Evolutionary conservation across 1,140 invertebrate species (phyloP).

Genomic region (Coenobita brevimanus): DNA sequence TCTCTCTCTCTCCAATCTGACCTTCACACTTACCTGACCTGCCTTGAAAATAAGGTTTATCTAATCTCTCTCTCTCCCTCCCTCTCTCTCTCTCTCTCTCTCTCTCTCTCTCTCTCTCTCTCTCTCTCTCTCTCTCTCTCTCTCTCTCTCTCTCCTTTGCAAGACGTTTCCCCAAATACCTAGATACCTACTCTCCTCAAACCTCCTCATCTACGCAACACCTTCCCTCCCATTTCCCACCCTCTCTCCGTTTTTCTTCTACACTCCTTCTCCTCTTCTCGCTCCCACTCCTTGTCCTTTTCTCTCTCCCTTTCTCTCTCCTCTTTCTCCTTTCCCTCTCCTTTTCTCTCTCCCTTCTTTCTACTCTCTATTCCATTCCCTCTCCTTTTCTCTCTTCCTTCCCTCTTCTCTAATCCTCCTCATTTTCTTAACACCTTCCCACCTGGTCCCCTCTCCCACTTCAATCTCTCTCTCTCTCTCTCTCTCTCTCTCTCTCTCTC

Average conservation of each 20-base stretch:
- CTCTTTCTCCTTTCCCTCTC: not conserved
- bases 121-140: not conserved
- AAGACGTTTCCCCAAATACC: not conserved
- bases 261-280: no score
- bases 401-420: not conserved
- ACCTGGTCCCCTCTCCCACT: not conserved
- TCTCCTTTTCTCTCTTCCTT: not conserved
- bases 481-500: conserved; percentile 11
- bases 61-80: not conserved
- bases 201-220: not conserved
- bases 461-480: conserved; percentile 17
- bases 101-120: not conserved
- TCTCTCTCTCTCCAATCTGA: no score
- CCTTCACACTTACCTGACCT: no score
- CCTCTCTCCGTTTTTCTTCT: no score
- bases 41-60: no score
- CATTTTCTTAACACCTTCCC: not conserved
- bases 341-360: conserved; percentile 1
- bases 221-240: no score
- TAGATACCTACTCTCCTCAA: not conserved
- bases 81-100: not conserved
- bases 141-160: not conserved
- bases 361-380: not conserved
- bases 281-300: not conserved
- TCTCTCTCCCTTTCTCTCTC: not conserved